phyloP scores from a whole-genome alignment of 2,797 vertebrate genomes.

The Dryobates pubescens region DNA sequence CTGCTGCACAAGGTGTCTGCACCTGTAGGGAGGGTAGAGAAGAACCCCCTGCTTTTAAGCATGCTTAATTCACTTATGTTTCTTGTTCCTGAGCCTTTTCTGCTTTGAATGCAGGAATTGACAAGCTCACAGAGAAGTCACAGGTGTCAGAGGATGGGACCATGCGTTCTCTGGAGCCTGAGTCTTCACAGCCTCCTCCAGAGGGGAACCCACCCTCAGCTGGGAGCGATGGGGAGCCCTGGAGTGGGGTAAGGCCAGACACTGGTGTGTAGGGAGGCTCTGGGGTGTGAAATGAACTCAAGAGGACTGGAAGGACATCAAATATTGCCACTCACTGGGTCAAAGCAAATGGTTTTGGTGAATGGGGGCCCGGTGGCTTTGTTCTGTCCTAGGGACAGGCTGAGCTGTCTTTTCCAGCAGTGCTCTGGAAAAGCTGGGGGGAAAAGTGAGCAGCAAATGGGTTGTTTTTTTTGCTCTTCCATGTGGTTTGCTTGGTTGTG shows the following conservation, averaged over 20 bases:
- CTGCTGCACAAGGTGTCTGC: background rate
- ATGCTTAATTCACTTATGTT: background rate
- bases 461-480: background rate
- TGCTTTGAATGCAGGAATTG: constrained; percentile 83
- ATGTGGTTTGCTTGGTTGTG: background rate
- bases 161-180: constrained; percentile 87
- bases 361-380: no score
- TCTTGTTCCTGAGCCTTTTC: background rate
- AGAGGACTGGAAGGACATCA: background rate
- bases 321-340: background rate
- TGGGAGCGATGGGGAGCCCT: constrained; percentile 82
- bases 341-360: no score
- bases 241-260: constrained; percentile 70
- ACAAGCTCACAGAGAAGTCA: constrained; percentile 96
- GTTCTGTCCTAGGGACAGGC: no score
- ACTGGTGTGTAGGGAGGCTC: background rate
- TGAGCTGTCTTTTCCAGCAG: no score
- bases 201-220: constrained; percentile 75
- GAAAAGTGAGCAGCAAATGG: background rate
- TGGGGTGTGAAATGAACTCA: background rate
- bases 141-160: constrained; percentile 98
- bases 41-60: background rate
- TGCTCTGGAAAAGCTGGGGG: background rate
- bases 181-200: constrained; percentile 63
- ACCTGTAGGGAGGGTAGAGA: background rate